These are phyloP conservation scores for Noctua fimbriata DNA, from an alignment of 2,888 invertebrate genomes.

Conservation along the genomic window DNA sequence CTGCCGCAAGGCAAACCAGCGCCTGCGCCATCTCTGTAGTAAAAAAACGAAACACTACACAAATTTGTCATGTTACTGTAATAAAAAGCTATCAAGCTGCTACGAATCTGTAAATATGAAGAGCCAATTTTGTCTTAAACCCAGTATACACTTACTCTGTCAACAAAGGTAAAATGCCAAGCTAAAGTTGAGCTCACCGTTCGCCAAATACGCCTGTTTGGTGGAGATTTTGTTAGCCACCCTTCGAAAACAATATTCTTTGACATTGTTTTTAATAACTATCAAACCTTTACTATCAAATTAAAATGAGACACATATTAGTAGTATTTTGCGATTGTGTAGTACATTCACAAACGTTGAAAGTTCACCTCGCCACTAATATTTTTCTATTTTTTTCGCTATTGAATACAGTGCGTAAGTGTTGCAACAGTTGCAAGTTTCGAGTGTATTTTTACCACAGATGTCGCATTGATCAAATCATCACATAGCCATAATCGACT, in stretches of 20 bases:
- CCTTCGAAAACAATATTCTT: conserved; percentile 96
- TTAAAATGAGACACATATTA: conserved; percentile 56
- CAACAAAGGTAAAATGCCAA: conserved; percentile 79
- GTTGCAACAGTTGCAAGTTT: conserved; percentile 33
- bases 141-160: conserved; percentile 74
- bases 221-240: conserved; percentile 98
- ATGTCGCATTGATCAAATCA: not conserved
- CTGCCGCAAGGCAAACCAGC: conserved; percentile 98
- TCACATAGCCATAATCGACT: conserved; percentile 1
- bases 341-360: conserved; percentile 46
- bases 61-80: conserved; percentile 44
- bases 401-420: conserved; percentile 15
- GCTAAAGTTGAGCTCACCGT: conserved; percentile 93
- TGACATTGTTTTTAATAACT: conserved; percentile 76
- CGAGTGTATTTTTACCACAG: conserved; percentile 11
- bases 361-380: conserved; percentile 45
- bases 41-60: conserved; percentile 48
- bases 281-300: conserved; percentile 19
- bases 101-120: conserved; percentile 1
- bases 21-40: conserved; percentile 96
- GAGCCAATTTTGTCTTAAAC: conserved; percentile 53
- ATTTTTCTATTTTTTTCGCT: conserved; percentile 48
- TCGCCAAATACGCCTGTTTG: conserved; percentile 97
- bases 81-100: conserved; percentile 17
- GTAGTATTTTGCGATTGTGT: conserved; percentile 33